phyloP scores from a whole-genome alignment of 1,140 invertebrate genomes.

The Leptinotarsa undecemlineata region DNA sequence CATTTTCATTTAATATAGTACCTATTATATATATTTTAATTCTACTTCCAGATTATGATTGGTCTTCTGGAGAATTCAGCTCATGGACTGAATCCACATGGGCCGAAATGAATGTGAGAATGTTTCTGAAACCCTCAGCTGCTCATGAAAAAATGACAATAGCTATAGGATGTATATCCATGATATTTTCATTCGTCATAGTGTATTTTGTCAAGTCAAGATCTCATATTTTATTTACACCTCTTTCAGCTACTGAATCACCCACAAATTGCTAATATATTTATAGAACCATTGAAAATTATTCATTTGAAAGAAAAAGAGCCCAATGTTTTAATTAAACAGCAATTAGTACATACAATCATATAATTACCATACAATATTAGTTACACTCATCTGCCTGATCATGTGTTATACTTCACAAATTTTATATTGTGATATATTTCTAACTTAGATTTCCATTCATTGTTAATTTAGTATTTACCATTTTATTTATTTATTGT shows the following conservation, averaged over 20 bases:
- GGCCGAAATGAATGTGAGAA: conserved; percentile 71
- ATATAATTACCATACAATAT: no score
- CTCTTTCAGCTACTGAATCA: conserved; percentile 17
- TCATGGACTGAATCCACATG: conserved; percentile 93
- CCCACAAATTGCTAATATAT: conserved; percentile 37
- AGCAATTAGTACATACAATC: no score
- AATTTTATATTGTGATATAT: no score
- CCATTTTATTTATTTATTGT: no score
- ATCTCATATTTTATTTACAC: conserved; percentile 65
- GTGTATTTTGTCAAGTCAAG: conserved; percentile 72
- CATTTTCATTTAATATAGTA: conserved; percentile 13
- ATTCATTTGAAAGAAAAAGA: neutral
- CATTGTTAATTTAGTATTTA: no score
- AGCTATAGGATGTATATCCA: conserved; percentile 65
- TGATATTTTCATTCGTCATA: conserved; percentile 67
- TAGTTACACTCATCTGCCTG: no score
- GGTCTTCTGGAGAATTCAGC: conserved; percentile 77
- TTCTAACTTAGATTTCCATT: no score
- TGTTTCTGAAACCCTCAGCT: conserved; percentile 80
- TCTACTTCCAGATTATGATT: conserved; percentile 71
- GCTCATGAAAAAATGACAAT: conserved; percentile 70
- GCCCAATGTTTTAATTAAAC: no score
- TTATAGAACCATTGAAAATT: neutral
- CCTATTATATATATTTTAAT: conserved; percentile 18
- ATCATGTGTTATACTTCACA: no score